Conservation (phyloP, 2,888 invertebrate genomes). For the Fragum fragum region DNA sequence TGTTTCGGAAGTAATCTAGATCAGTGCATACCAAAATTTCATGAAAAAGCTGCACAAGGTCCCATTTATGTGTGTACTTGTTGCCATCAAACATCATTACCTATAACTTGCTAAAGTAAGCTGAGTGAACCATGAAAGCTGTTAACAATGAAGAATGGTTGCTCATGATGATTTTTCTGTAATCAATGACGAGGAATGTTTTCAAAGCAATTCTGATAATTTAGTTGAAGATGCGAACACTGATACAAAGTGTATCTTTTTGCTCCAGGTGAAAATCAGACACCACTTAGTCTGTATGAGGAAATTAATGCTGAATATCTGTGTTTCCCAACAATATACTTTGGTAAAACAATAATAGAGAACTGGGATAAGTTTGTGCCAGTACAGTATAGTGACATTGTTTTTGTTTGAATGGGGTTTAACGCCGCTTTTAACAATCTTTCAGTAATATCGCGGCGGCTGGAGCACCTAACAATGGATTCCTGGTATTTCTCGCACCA, state of each 20-base stretch:
- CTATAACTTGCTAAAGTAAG: background rate
- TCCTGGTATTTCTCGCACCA: too few relatives aligned
- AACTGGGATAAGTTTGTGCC: background rate
- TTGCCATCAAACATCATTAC: constrained; percentile 20
- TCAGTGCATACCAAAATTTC: constrained; percentile 6
- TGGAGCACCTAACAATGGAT: too few relatives aligned
- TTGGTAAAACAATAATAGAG: constrained; percentile 1
- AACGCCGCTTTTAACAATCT: too few relatives aligned
- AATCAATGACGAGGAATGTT: background rate
- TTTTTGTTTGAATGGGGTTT: too few relatives aligned
- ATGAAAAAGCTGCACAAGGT: constrained; percentile 3
- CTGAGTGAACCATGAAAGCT: constrained; percentile 9
- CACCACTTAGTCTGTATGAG: constrained; percentile 5
- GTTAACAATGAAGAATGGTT: constrained; percentile 41
- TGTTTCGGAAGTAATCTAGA: constrained; percentile 10
- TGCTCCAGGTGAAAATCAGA: constrained; percentile 16
- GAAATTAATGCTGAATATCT: constrained; percentile 7
- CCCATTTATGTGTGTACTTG: constrained; percentile 16
- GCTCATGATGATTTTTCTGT: constrained; percentile 2
- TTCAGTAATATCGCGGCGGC: too few relatives aligned
- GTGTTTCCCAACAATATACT: constrained; percentile 20
- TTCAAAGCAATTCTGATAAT: constrained; percentile 10
- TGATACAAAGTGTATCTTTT: background rate
- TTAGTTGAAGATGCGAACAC: background rate
- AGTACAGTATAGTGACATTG: constrained; percentile 15